Percentiles rank a stretch among this genome's conserved stretches.
Conservation (phyloP, 2,113 vertebrate species). For the Equus przewalskii region DNA sequence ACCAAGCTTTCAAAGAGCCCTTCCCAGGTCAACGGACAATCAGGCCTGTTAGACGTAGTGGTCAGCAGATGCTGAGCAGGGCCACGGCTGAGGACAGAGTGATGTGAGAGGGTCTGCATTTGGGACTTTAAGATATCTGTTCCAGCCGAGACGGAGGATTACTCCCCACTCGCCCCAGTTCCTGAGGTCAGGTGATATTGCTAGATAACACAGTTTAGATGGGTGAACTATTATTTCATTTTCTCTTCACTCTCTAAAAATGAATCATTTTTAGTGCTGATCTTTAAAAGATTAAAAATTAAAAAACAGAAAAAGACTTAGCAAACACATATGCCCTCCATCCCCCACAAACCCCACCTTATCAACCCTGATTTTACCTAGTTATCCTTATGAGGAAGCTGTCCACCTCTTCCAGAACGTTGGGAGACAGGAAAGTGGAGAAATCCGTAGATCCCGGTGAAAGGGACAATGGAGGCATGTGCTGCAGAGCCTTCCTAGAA, state of each 20-base stretch:
- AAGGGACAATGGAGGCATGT: constrained; percentile 97
- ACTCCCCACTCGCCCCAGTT: rapidly evolving
- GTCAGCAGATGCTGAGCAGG: not conserved
- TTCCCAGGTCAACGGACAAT: not conserved
- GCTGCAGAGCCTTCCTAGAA: constrained; percentile 95
- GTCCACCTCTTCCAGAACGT: constrained; percentile 97
- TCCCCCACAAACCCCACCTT: not conserved
- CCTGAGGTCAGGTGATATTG: not conserved
- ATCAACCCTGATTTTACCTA: constrained; percentile 84
- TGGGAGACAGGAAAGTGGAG: constrained; percentile 96
- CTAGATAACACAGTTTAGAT: not conserved
- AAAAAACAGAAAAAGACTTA: not conserved
- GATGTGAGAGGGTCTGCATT: not conserved
- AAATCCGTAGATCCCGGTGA: constrained; percentile 94
- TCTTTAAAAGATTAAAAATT: not conserved
- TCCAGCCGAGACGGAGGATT: not conserved
- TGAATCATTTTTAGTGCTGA: not conserved
- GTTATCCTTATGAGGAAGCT: constrained; percentile 98
- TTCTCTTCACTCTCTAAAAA: constrained; percentile 31
- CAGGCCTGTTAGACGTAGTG: not conserved
- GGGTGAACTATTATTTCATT: not conserved
- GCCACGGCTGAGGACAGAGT: not conserved
- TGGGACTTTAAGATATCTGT: not conserved
- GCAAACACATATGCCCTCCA: not conserved
- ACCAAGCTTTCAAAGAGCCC: not conserved